phyloP scores from a whole-genome alignment of 2,797 vertebrate species.

The Babyrousa celebensis region DNA sequence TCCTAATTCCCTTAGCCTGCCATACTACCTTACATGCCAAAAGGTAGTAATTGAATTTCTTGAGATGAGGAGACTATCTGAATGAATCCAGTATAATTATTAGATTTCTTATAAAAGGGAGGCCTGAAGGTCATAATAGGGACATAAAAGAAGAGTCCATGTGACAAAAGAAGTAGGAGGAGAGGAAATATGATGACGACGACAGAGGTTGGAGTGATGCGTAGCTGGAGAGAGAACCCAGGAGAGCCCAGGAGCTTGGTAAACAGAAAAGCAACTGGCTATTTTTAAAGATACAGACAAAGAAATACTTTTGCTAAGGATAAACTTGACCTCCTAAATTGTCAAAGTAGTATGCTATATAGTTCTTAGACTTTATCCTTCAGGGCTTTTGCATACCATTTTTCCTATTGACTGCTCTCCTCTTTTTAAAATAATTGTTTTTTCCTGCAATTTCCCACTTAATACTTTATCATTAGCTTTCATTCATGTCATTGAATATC shows the following conservation, averaged over 20 bases:
- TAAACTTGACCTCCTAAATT: not conserved
- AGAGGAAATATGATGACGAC: not conserved
- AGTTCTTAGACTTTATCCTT: not conserved
- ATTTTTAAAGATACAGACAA: not conserved
- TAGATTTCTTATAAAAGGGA: not conserved
- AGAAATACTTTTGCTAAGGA: not conserved
- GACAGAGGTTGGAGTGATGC: not conserved
- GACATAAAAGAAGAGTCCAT: not conserved
- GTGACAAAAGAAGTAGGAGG: not conserved
- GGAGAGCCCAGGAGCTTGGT: not conserved
- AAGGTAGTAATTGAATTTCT: not conserved
- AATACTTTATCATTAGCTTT: not conserved
- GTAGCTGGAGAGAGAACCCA: not conserved
- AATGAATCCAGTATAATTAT: not conserved
- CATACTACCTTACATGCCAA: too few relatives aligned
- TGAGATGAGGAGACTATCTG: not conserved
- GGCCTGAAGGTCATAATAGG: not conserved
- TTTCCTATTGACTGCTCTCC: not conserved
- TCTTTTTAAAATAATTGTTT: not conserved
- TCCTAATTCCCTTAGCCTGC: too few relatives aligned
- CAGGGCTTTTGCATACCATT: not conserved
- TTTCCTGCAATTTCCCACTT: not conserved
- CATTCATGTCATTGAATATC: not conserved
- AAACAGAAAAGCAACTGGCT: not conserved
- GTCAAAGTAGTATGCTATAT: not conserved